phyloP scores from a whole-genome alignment of 2,888 invertebrate species.

The Lampropteryx suffumata region DNA sequence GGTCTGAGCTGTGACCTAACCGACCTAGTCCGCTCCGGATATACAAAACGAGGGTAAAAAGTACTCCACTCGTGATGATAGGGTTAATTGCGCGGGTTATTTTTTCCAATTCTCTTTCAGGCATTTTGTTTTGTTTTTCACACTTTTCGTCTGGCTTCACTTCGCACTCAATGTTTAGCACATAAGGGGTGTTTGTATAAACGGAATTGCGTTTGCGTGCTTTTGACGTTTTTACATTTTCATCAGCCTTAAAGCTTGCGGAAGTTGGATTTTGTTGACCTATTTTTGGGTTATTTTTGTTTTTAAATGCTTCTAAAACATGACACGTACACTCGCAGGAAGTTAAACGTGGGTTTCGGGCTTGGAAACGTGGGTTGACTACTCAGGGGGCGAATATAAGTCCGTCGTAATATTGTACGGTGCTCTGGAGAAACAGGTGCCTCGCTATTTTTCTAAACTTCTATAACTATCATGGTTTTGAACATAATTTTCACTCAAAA shows the following conservation, averaged over 20 bases:
- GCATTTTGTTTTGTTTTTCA: conserved; percentile 20
- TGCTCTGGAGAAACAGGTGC: too few relatives aligned
- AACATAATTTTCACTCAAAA: too few relatives aligned
- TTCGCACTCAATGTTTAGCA: conserved; percentile 4
- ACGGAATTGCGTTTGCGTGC: conserved; percentile 17
- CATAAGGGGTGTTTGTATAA: conserved; percentile 7
- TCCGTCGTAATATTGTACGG: too few relatives aligned
- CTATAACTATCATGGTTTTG: too few relatives aligned
- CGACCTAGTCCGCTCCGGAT: conserved; percentile 25
- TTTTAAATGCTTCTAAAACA: conserved; percentile 11
- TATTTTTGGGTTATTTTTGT: conserved; percentile 12
- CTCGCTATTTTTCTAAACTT: too few relatives aligned
- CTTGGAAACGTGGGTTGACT: not conserved
- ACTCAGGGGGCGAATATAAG: not conserved
- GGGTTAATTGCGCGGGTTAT: conserved; percentile 45
- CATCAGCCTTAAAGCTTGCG: not conserved
- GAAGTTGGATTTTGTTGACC: conserved; percentile 13
- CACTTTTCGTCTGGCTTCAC: conserved; percentile 8
- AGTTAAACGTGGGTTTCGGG: not conserved
- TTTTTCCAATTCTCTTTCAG: conserved; percentile 36
- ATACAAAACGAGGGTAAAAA: conserved; percentile 36
- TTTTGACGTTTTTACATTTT: conserved; percentile 18
- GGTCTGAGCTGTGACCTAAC: conserved; percentile 13
- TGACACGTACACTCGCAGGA: conserved; percentile 1
- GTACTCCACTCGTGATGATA: conserved; percentile 38